These are phyloP conservation scores for Globia sparganii DNA, from an alignment of 2,888 invertebrate genomes.

Conservation along the genomic window DNA sequence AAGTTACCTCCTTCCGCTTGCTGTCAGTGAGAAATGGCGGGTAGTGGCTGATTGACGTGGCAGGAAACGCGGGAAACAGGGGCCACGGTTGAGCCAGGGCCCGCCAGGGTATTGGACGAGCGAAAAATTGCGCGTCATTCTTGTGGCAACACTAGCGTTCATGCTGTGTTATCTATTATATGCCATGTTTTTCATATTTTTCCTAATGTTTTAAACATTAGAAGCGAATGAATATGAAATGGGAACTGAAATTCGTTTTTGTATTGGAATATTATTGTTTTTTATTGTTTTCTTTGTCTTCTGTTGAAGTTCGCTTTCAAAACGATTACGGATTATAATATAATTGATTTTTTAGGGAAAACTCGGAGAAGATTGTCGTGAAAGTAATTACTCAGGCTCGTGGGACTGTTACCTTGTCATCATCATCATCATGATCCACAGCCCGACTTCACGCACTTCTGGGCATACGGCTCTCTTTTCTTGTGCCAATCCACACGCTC, in stretches of 20 bases:
- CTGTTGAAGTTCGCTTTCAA: background rate
- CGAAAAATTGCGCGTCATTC: constrained; percentile 81
- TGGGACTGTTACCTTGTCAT: too few species aligned
- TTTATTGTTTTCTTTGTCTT: background rate
- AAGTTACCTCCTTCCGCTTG: constrained; percentile 73
- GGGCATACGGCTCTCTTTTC: too few species aligned
- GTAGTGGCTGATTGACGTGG: constrained; percentile 83
- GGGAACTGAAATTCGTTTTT: constrained; percentile 20
- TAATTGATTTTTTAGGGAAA: background rate
- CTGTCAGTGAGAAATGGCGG: constrained; percentile 85
- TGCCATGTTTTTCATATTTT: constrained; percentile 46
- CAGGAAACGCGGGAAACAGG: constrained; percentile 71
- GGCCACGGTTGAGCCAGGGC: constrained; percentile 32
- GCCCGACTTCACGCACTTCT: too few species aligned
- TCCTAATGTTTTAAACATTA: constrained; percentile 59
- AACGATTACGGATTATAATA: background rate
- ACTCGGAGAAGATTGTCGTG: background rate
- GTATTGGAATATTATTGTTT: constrained; percentile 21
- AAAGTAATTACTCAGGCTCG: too few species aligned
- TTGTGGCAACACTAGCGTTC: constrained; percentile 63
- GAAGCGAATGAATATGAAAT: constrained; percentile 48
- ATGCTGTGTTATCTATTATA: constrained; percentile 32
- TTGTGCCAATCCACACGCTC: too few species aligned
- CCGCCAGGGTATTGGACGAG: constrained; percentile 57
- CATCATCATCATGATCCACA: too few species aligned